Evolutionary conservation across 2,888 invertebrate species (phyloP), one percentile per base, ranked within the genome.

Genomic region (Sepiola atlantica): DNA sequence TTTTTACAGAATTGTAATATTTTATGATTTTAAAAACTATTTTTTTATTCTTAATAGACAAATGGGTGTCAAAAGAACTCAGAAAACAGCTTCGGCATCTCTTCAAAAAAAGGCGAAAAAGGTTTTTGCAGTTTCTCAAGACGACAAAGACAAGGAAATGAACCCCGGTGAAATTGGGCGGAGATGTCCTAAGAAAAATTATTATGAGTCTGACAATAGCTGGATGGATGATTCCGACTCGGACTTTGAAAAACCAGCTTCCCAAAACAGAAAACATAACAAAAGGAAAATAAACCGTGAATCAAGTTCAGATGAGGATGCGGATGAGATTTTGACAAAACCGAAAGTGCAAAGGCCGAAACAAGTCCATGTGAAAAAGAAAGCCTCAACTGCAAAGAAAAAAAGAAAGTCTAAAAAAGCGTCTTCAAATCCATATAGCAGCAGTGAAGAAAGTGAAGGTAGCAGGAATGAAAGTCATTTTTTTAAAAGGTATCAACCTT

Each of bases 21-120:
- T n/a, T n/a, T 77, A 28, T n/a, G 16, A 10, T n/a, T n/a, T n/a
- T n/a, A 12, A 12, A n/a, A 12, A 32, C 12, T 77, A 2, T n/a
- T 77, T 32, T 77, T n/a, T 77, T n/a, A n/a, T n/a, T 77, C n/a
- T 77, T 16, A 32, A 77, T 32, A 77, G 77, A 16, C 16, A 16
- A 77, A 77, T 77, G 77, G 77, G 77, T 77, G 77, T 77, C n/a
- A 77, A 77, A n/a, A n/a, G 32, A 77, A 77, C n/a, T 77, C 77
- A 32, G 77, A 77, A 77, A 77, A 77, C 32, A 18, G n/a, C 77
- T n/a, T 77, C n/a, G 2, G 77, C 77, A 77, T 77, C 77, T 77
- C n/a, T 77, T 0, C 77, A 77, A n/a, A 77, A 32, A 14, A 77
- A 77, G 77, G 14, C n/a, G 14, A 77, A 77, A 14, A n/a, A 77